These are phyloP conservation scores for Amphiura filiformis DNA, from an alignment of 35 echinoderm and acorn worm species.

Conservation along the genomic window DNA sequence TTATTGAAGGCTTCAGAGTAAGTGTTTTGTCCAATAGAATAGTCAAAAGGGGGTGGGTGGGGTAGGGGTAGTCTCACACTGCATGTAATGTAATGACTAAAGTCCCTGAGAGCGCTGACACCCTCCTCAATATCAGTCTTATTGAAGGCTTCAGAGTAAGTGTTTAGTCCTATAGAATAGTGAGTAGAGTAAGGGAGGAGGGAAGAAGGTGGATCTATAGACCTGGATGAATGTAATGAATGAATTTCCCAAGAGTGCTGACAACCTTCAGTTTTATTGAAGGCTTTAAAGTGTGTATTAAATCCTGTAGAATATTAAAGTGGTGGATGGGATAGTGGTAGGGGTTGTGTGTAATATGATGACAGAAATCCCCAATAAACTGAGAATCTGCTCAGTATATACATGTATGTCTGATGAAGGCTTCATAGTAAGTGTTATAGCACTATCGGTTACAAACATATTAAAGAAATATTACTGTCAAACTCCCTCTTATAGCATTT, in stretches of 20 bases:
- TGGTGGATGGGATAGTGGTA: background rate
- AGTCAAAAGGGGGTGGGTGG: no score
- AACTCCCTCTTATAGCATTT: background rate
- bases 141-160: conserved; percentile 66
- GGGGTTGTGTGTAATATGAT: background rate
- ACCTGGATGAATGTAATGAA: conserved; percentile 20
- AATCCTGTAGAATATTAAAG: background rate
- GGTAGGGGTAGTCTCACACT: no score
- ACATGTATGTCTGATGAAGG: no score
- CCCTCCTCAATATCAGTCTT: conserved; percentile 42
- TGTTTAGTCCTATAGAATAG: no score
- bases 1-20: conserved; percentile 61
- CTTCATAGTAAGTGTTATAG: background rate
- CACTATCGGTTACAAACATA: background rate
- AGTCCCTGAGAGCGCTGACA: conserved; percentile 53
- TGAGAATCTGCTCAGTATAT: no score
- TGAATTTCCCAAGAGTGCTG: conserved; percentile 52
- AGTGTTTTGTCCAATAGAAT: no score
- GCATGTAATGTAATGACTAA: conserved; percentile 31
- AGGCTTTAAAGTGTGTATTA: conserved; percentile 48
- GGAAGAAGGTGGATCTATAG: no score
- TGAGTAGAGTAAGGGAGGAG: no score
- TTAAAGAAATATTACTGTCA: background rate
- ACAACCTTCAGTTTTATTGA: conserved; percentile 59
- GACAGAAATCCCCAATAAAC: background rate